These are phyloP conservation scores for Brachypteracias leptosomus DNA, from an alignment of 2,113 vertebrate species.

Conservation along the genomic window DNA sequence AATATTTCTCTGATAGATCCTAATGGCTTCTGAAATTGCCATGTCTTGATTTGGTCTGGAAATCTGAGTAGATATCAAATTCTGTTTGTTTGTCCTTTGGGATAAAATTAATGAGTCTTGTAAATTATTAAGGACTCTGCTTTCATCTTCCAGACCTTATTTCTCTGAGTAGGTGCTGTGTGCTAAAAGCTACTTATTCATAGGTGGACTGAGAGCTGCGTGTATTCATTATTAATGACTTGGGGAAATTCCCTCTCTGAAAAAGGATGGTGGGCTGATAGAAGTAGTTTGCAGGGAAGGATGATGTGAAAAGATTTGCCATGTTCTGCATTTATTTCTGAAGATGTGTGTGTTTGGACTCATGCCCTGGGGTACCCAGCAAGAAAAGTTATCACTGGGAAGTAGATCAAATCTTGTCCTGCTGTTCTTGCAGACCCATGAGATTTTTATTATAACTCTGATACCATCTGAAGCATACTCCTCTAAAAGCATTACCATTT, in stretches of 20 bases:
- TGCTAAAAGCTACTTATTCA: slow-evolving; percentile 2
- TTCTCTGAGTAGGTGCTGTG: neutral
- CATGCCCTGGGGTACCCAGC: neutral
- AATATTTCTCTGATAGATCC: neutral
- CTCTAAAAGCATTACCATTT: neutral
- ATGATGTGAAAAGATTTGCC: neutral
- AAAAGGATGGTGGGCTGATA: neutral
- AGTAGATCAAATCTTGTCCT: neutral
- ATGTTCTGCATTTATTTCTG: neutral
- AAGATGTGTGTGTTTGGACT: neutral
- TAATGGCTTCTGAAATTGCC: neutral
- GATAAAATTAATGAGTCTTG: neutral
- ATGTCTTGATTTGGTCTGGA: neutral
- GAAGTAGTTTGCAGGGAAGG: neutral
- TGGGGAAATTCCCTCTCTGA: neutral
- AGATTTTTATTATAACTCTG: neutral
- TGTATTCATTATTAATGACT: slow-evolving; percentile 27
- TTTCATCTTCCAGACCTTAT: neutral
- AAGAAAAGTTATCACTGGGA: neutral
- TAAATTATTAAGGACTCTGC: slow-evolving; percentile 38
- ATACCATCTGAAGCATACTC: neutral
- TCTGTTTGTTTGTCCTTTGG: slow-evolving; percentile 15
- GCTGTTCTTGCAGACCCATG: neutral
- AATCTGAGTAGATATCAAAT: neutral
- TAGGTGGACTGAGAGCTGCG: slow-evolving; percentile 7